Conservation (phyloP, 2,113 vertebrate genomes). For the Oenanthe melanoleuca region DNA sequence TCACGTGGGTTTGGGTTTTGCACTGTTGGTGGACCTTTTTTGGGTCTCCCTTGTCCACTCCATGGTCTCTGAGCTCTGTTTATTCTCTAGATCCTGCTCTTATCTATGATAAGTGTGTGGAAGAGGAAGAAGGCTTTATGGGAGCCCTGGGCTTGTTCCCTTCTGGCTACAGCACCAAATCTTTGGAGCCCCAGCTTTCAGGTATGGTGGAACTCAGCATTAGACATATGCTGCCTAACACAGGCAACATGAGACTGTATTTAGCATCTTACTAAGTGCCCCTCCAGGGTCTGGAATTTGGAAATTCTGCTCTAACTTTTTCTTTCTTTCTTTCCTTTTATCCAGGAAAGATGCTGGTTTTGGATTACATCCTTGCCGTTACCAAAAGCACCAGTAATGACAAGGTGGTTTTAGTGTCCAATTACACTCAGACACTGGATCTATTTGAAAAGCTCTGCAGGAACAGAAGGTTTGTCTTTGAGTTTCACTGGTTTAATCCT, state of each 20-base stretch:
- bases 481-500: not conserved
- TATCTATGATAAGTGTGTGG: slow-evolving; percentile 92
- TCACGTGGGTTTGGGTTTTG: not conserved
- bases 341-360: slow-evolving; percentile 94
- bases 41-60: not conserved
- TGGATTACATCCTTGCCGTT: slow-evolving; percentile 94
- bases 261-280: not conserved
- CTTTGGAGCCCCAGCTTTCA: slow-evolving; percentile 91
- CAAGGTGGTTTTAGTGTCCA: slow-evolving; percentile 96
- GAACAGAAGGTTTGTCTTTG: slow-evolving; percentile 80
- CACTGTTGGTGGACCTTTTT: not conserved
- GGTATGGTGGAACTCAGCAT: slow-evolving; percentile 71
- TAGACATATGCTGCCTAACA: not conserved
- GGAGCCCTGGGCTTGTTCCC: slow-evolving; percentile 89
- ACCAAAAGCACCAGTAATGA: slow-evolving; percentile 87
- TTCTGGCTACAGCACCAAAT: slow-evolving; percentile 84
- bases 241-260: not conserved
- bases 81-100: slow-evolving; percentile 85
- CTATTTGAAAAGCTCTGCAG: slow-evolving; percentile 96
- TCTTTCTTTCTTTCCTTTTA: not conserved
- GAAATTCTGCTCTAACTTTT: not conserved
- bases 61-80: not conserved
- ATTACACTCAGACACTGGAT: slow-evolving; percentile 97
- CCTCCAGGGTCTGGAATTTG: not conserved
- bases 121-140: slow-evolving; percentile 89